A percentile compares a stretch with the other conserved stretches of the same genome.
These are phyloP conservation scores for Melanotaenia maccullochi DNA, from an alignment of 2,797 vertebrate genomes.

Conservation along the genomic window DNA sequence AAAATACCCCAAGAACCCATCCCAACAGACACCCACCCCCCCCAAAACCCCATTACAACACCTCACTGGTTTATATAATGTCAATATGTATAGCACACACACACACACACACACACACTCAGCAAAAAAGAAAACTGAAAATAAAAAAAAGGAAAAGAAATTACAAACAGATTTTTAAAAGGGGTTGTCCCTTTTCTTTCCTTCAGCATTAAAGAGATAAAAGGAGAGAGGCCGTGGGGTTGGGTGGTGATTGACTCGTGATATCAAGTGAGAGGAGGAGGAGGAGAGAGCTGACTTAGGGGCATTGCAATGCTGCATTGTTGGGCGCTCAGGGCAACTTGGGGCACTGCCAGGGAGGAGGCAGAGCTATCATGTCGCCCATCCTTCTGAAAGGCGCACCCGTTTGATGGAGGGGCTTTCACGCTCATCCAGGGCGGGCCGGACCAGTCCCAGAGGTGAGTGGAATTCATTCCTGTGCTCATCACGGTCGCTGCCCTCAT, in stretches of 20 bases:
- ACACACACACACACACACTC: constrained; percentile 79
- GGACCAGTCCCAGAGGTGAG: constrained; percentile 96
- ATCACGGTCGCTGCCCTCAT: constrained; percentile 97
- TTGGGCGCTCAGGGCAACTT: constrained; percentile 52
- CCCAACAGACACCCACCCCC: constrained; percentile 66
- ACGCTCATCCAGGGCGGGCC: constrained; percentile 94
- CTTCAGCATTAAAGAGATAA: constrained; percentile 69
- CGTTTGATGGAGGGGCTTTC: constrained; percentile 98
- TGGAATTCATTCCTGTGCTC: constrained; percentile 98
- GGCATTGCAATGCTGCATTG: constrained; percentile 56
- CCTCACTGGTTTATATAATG: constrained; percentile 83
- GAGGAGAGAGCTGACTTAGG: constrained; percentile 52
- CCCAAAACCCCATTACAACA: constrained; percentile 70
- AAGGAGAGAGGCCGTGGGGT: constrained; percentile 66
- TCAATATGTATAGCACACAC: constrained; percentile 92
- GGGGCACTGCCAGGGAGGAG: constrained; percentile 44
- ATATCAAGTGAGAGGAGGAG: constrained; percentile 61
- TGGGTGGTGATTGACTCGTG: constrained; percentile 67
- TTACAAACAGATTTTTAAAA: constrained; percentile 74
- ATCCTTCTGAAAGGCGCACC: constrained; percentile 97
- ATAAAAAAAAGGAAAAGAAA: constrained; percentile 68
- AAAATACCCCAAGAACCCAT: constrained; percentile 62
- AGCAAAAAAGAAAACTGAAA: constrained; percentile 85
- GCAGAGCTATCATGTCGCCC: constrained; percentile 93
- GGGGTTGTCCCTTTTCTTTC: constrained; percentile 75